phyloP scores from a whole-genome alignment of 2,797 vertebrate genomes.

The Sebastes minor region DNA sequence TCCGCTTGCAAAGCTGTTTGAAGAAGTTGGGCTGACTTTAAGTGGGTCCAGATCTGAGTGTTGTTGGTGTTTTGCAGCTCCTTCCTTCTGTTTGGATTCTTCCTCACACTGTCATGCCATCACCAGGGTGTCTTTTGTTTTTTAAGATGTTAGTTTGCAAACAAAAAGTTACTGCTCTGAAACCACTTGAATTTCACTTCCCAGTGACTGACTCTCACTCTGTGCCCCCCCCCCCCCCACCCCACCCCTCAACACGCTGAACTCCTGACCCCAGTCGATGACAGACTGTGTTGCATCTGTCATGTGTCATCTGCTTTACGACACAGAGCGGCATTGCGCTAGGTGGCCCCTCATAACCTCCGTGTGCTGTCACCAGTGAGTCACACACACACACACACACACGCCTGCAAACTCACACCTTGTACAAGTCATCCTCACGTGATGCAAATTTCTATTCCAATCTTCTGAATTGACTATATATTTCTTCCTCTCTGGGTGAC shows the following conservation, averaged over 20 bases:
- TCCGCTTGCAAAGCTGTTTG: not conserved
- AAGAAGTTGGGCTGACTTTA: not conserved
- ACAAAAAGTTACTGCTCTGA: not conserved
- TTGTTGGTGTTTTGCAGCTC: not conserved
- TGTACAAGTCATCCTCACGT: not conserved
- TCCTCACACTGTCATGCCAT: not conserved
- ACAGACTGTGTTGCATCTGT: conserved; percentile 32
- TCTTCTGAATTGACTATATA: not conserved
- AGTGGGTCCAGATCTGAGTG: not conserved
- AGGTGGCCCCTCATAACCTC: conserved; percentile 50
- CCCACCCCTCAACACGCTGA: not conserved
- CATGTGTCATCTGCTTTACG: conserved; percentile 51
- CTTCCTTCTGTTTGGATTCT: not conserved
- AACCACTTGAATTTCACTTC: not conserved
- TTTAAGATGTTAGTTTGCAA: not conserved
- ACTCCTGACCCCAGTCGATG: conserved; percentile 51
- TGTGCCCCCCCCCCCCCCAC: not conserved
- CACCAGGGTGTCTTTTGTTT: not conserved
- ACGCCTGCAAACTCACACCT: conserved; percentile 1
- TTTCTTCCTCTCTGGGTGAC: not conserved
- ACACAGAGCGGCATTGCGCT: conserved; percentile 22
- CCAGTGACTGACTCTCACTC: not conserved
- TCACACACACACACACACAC: conserved; percentile 14
- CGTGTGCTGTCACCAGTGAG: conserved; percentile 45
- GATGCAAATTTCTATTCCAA: not conserved